Base-by-base conservation (phyloP, 2,797 vertebrate genomes). In the Myripristis jacobus region DNA sequence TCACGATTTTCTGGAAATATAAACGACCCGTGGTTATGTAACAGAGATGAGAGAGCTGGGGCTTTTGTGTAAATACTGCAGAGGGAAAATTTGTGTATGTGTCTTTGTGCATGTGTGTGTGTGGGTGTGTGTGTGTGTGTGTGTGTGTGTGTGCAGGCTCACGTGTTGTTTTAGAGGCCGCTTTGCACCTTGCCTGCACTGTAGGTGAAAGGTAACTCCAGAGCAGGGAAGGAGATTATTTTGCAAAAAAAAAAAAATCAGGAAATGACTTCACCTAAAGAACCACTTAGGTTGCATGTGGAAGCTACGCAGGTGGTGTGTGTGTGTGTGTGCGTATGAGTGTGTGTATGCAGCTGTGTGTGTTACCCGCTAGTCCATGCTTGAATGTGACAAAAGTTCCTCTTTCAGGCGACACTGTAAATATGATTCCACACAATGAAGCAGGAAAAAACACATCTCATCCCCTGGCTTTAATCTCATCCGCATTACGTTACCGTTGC, bases 1-100 rank as follows among this genome's bases (percentile, higher is more conserved):
- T 43, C 36, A 5, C 31, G 53, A 46, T 63, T 60, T 54, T 54
- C 29, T 44, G 46, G 21, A 22, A 74, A 66, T 71, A 34, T 21
- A 66, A 72, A 59, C 63, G 56, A 27, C 19, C n/a, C 19, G 19
- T 18, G 48, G 34, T 87, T 84, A 71, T 54, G 59, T 70, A 83
- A 83, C 48, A 34, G 19, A 31, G 38, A 11, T 66, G 52, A 19
- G 36, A 60, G 43, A 53, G 13, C 19, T 12, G 31, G 8, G 13
- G 19, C 67, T 53, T 38, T 46, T 51, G 24, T 48, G 7, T 27
- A 9, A 22, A 56, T 41, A 38, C 64, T 36, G 36, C 43, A 27
- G 25, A 29, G 10, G 2, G 55, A 54, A n/a, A 1, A 48, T n/a
- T 29, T 29, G 27, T 61, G 22, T 54, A 24, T 43, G 56, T 21